Evolutionary conservation across 2,113 vertebrate genomes (phyloP).

Genomic region (Motacilla tschutschensis): DNA sequence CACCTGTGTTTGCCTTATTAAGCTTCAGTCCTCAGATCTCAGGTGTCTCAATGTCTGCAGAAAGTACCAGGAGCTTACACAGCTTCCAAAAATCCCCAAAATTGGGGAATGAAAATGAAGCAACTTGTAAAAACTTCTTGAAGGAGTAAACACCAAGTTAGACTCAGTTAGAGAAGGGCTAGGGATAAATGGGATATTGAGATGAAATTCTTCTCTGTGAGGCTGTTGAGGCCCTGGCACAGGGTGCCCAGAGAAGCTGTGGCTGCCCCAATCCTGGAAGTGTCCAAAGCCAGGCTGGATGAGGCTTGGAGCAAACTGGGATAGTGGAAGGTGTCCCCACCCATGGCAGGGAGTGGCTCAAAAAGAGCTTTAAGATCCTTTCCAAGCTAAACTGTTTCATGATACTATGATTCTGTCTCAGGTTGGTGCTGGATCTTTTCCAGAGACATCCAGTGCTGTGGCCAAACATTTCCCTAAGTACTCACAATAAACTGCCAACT

Average conservation of each 20-base stretch:
- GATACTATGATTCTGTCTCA: background rate
- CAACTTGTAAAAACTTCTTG: background rate
- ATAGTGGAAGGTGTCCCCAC: background rate
- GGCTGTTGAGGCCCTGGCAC: background rate
- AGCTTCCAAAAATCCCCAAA: background rate
- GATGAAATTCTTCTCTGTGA: background rate
- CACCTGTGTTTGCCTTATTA: background rate
- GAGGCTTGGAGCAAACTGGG: background rate
- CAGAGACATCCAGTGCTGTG: background rate
- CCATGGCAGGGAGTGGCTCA: background rate
- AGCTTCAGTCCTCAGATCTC: background rate
- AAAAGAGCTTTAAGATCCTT: background rate
- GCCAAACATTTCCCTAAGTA: rapidly evolving
- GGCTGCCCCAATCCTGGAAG: background rate
- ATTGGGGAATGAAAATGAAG: background rate
- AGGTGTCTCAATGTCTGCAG: background rate
- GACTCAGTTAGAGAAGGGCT: background rate
- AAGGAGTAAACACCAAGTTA: background rate
- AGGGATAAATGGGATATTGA: background rate
- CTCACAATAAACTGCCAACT: background rate
- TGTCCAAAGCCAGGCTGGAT: background rate
- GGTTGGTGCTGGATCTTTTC: background rate
- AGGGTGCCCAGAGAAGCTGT: background rate
- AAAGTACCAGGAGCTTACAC: background rate
- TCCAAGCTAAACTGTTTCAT: background rate